Base-by-base conservation (phyloP, 1,140 invertebrate genomes). In the Colletes latitarsis region DNA sequence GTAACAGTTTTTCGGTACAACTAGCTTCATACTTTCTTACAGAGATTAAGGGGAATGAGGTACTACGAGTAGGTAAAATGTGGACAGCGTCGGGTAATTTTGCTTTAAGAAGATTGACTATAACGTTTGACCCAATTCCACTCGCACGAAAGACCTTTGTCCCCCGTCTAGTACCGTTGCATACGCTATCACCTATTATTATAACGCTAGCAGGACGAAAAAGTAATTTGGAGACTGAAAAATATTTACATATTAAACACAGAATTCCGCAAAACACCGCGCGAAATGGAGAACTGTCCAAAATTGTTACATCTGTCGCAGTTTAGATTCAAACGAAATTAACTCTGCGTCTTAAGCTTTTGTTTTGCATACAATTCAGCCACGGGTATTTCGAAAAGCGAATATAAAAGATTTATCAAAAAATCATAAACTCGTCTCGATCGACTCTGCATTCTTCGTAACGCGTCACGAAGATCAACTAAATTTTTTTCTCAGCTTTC, bases 401-500 rank as follows among this genome's bases (percentile, higher is more conserved):
- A 30, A 30, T 30, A 30, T 30, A 30, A 30, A 30, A 30, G 30
- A 30, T 30, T 30, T 30, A 2, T 30, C 30, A 30, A 30, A 15
- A 30, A 62, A 62, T 62, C 12, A 2, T 43, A 3, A 43, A 43
- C 43, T 43, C 0, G 8, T 3, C 43, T 6, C 43, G 43, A 6
- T 6, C 21, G 17, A 52, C 17, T 4, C 9, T 43, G 64, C 58
- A 8, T 62, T 62, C 12, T 9, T 4, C 4, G 8, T 67, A 9
- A 0, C 9, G 6, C 10, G 64, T 21, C 19, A 12, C 43, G 43
- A 19, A 19, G 43, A 63, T 15, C 46, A 0, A 63, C 17, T 17
- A 17, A 64, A 74, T 14, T 75, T 75, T 30, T 64, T 75, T 53
- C 60, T 52, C 60, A 6, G 17, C 72, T 64, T 74, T 53, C n/a